Base-by-base conservation (phyloP, 2,113 vertebrate genomes). In the Etia nguti region DNA sequence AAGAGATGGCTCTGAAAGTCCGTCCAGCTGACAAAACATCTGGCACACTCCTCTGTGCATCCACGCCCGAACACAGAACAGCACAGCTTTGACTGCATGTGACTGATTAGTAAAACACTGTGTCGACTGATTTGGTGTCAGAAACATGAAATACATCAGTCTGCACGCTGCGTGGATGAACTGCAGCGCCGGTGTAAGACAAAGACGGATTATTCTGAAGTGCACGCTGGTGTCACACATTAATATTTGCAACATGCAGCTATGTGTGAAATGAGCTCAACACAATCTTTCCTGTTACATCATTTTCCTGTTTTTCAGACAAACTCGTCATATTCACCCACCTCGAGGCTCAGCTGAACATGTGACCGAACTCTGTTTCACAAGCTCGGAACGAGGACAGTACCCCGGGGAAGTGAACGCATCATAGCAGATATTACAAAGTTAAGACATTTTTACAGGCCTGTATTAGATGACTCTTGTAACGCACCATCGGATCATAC, bases 381-480 rank as follows among this genome's bases (percentile, higher is more conserved):
- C 36, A 9, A 70, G 68, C 41, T 48, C 24, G 16, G 68, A 46
- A 18, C 11, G 68, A 26, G 68, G 41, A 75, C 68, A 6, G 38
- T 16, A 7, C 41, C 68, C 41, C 13, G 22, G 24, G 68, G 68
- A 48, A 6, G 22, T 46, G 22, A 26, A 46, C 65, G 11, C 38
- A 41, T 2, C 34, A 41, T 12, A 22, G 62, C 20, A 6, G 36
- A 41, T 15, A 2, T 41, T 0, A 1, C 34, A 15, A 41, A 24
- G n/a, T 43, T 41, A 9, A 15, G 20, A 22, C 9, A 3, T 46
- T 41, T 54, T 24, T 6, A 43, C 38, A 6, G 65, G 2, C 3
- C 4, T 10, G 36, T 0, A 8, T 70, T 11, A 1, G 22, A 7
- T 10, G 68, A 4, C 10, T 1, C 15, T 1, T 0, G 10, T 0